Evolutionary conservation across 1,140 invertebrate species (phyloP), one percentile per base, ranked within the genome.

Genomic region (Nylanderia fulva): DNA sequence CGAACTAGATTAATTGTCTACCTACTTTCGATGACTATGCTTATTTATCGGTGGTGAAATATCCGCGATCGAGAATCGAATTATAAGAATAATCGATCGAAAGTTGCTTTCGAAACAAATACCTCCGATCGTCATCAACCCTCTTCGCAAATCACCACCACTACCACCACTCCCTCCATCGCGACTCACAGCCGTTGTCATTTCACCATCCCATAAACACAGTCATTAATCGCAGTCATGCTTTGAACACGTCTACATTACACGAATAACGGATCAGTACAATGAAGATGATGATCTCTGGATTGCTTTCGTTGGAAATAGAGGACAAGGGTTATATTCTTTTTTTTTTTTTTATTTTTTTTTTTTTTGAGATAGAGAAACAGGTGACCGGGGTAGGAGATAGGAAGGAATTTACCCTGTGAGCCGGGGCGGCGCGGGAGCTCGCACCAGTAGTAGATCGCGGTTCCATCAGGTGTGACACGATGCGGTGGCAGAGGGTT

Each of bases 381-480:
- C 3, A 6, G 48, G 4, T 21, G n/a, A 52, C n/a, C n/a, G 33
- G 24, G 63, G 5, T 18, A 5, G 24, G 68, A 58, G n/a, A 27
- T 15, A 45, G 64, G 27, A 60, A n/a, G 58, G 36, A 48, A 85
- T 90, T 95, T 95, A 95, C 94, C 94, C 94, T 95, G 94, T 92
- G 93, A 95, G 92, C 94, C 93, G 93, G 93, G 94, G 91, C 94
- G 93, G 90, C 93, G 93, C 88, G 94, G 94, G 88, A 95, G 93
- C 92, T 98, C 97, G 95, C 97, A 98, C 97, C 97, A 97, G 94
- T 97, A 98, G 95, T 97, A 97, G 93, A 98, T 97, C 88, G 96
- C 96, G 36, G 97, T 98, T 87, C 97, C 97, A 95, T 98, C 97
- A 36, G 97, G 96, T 52, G 97, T 97, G 88, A 96, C 96, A 52